Evolutionary conservation across 2,113 vertebrate genomes (phyloP).

Genomic region (Mormyrus lacerda): DNA sequence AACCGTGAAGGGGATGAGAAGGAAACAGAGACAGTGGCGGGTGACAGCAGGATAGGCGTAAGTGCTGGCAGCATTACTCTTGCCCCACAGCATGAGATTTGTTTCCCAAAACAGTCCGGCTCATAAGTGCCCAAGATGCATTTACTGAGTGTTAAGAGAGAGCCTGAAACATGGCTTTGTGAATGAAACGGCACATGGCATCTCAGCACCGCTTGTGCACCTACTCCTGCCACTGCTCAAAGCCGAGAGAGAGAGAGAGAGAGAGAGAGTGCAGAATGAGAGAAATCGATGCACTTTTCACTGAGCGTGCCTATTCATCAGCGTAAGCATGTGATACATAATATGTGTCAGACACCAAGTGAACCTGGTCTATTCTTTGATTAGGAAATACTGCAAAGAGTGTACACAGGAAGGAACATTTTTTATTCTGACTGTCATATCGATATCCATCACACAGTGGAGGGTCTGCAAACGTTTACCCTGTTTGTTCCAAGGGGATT

Average conservation of each 20-base stretch:
- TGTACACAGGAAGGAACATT: background rate
- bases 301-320: background rate
- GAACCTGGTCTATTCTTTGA: background rate
- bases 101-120: background rate
- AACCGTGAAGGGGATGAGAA: slow-evolving; percentile 11
- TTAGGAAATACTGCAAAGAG: slow-evolving; percentile 10
- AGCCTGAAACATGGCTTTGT: slow-evolving; percentile 6
- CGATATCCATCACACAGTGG: background rate
- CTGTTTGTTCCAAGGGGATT: slow-evolving; percentile 18
- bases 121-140: slow-evolving; percentile 3
- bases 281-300: slow-evolving; percentile 9
- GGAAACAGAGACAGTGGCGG: slow-evolving; percentile 12
- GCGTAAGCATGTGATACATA: background rate
- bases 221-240: background rate
- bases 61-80: background rate
- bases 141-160: slow-evolving; percentile 9
- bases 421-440: background rate
- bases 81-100: slow-evolving; percentile 9
- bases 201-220: background rate
- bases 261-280: background rate
- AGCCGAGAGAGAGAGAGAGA: background rate
- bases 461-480: slow-evolving; percentile 17
- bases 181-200: slow-evolving; percentile 5
- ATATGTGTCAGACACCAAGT: background rate
- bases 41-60: background rate